Percentiles rank a stretch among this genome's conserved stretches.
Evolutionary conservation across 2,797 vertebrate species (phyloP).

Genomic region (Psittacula derbiana): DNA sequence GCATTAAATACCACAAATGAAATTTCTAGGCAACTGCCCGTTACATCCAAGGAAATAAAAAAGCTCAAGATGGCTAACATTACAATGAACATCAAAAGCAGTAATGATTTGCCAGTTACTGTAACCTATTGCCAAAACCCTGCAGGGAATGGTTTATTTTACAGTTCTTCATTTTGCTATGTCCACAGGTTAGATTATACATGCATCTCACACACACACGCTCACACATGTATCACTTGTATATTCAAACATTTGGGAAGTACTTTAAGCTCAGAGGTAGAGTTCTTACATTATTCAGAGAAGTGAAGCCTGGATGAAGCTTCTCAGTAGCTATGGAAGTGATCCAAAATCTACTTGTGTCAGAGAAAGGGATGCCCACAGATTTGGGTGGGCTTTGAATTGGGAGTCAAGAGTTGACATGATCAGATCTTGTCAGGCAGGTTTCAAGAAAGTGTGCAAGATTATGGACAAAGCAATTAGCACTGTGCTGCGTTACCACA

Average conservation of each 20-base stretch:
- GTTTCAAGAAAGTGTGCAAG: neutral
- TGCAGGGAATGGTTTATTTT: neutral
- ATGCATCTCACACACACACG: neutral
- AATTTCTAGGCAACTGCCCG: neutral
- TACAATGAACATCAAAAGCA: neutral
- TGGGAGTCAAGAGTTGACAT: neutral
- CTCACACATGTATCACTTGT: rapidly evolving
- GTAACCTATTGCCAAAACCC: neutral
- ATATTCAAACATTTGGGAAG: neutral
- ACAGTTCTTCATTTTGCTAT: neutral
- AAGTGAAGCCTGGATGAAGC: neutral
- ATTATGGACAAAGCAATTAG: neutral
- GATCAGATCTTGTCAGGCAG: neutral
- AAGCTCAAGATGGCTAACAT: neutral
- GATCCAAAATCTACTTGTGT: neutral
- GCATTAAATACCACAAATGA: neutral
- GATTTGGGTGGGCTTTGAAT: neutral
- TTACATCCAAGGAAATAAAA: neutral
- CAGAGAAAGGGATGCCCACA: neutral
- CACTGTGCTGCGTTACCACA: neutral
- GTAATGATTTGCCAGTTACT: neutral
- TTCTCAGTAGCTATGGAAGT: neutral
- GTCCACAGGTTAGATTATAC: neutral
- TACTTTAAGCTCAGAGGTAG: neutral
- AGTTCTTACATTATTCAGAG: neutral